phyloP scores from a whole-genome alignment of 2,113 vertebrate genomes.

The Oryzias curvinotus region DNA sequence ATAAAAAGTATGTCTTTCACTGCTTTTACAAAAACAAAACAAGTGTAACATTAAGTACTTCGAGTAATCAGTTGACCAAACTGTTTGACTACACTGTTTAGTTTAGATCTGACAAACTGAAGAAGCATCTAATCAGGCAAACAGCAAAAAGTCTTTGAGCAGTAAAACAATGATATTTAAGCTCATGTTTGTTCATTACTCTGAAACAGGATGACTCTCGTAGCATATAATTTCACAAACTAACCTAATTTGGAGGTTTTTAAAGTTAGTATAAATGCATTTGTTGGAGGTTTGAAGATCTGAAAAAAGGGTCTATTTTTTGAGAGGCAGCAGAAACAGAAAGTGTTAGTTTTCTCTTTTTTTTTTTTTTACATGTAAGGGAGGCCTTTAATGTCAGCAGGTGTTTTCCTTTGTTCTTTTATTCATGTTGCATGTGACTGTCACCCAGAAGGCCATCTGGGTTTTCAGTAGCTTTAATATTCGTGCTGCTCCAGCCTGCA shows the following conservation, averaged over 20 bases:
- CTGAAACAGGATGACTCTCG: no score
- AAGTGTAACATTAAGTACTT: no score
- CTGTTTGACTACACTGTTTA: no score
- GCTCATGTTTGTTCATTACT: no score
- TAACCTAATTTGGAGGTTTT: slow-evolving; percentile 21
- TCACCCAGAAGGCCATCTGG: slow-evolving; percentile 26
- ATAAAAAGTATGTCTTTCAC: no score
- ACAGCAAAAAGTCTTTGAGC: no score
- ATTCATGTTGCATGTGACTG: slow-evolving; percentile 56
- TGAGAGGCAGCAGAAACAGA: slow-evolving; percentile 45
- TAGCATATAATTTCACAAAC: neutral
- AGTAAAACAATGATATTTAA: no score
- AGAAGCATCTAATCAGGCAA: no score
- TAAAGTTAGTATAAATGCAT: slow-evolving; percentile 27
- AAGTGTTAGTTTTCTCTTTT: slow-evolving; percentile 18
- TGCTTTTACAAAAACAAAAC: no score
- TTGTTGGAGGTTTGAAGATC: slow-evolving; percentile 22
- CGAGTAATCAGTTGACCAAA: no score
- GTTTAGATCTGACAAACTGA: no score
- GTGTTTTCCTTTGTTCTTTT: slow-evolving; percentile 59
- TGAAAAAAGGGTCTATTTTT: slow-evolving; percentile 44
- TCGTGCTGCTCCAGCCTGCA: slow-evolving; percentile 14
- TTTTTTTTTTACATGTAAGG: slow-evolving; percentile 8
- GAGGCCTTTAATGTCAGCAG: slow-evolving; percentile 59
- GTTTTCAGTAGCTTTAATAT: slow-evolving; percentile 12